These are phyloP conservation scores for Nomia melanderi DNA, from an alignment of 1,140 invertebrate species.

Conservation along the genomic window DNA sequence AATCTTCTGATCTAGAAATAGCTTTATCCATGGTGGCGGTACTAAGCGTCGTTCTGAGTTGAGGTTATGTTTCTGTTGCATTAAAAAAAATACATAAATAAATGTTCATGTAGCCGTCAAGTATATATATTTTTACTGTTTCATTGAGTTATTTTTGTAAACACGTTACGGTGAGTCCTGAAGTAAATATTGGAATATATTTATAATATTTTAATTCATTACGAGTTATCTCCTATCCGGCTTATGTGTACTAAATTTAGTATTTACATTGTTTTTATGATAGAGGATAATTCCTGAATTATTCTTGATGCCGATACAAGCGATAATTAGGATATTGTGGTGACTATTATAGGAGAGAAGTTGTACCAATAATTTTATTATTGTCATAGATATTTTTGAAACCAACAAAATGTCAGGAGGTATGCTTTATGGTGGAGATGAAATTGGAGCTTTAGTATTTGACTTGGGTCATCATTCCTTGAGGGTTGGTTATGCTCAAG, in stretches of 20 bases:
- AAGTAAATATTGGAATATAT: neutral
- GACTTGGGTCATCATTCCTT: slow-evolving; percentile 96
- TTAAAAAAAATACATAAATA: slow-evolving; percentile 42
- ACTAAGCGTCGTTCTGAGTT: slow-evolving; percentile 46
- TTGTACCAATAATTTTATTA: neutral
- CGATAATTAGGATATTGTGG: neutral
- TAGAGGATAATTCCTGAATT: neutral
- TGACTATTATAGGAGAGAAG: neutral
- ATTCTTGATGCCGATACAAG: neutral
- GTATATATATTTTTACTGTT: slow-evolving; percentile 28
- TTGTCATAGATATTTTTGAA: slow-evolving; percentile 26
- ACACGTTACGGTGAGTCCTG: slow-evolving; percentile 43
- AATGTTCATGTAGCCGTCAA: slow-evolving; percentile 59
- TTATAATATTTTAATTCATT: neutral
- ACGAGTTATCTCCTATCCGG: neutral
- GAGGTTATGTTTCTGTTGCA: slow-evolving; percentile 56
- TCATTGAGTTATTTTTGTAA: slow-evolving; percentile 58
- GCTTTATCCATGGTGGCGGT: slow-evolving; percentile 31
- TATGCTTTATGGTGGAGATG: slow-evolving; percentile 95
- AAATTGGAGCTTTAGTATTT: slow-evolving; percentile 98
- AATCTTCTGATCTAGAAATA: neutral
- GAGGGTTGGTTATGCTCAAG: slow-evolving; percentile 92
- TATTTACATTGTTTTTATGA: slow-evolving; percentile 6
- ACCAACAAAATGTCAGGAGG: slow-evolving; percentile 58
- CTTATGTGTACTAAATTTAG: neutral